These are phyloP conservation scores for Byasa hedistus DNA, from an alignment of 2,888 invertebrate species.

Conservation along the genomic window DNA sequence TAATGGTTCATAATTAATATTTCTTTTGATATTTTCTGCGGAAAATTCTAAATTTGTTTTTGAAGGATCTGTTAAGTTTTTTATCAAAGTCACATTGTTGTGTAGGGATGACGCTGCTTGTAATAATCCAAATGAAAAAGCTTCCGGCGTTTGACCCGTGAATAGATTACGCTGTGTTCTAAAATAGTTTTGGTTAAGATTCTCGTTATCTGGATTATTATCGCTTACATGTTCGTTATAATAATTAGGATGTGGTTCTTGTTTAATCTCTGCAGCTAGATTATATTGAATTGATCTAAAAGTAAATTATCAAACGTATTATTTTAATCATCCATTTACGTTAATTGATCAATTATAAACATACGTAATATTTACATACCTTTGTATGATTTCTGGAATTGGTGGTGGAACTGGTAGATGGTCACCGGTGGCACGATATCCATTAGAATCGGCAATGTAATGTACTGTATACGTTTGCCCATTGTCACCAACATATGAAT, in stretches of 20 bases:
- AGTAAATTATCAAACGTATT: constrained; percentile 25
- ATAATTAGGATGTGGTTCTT: constrained; percentile 58
- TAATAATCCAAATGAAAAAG: constrained; percentile 66
- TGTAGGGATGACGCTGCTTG: constrained; percentile 52
- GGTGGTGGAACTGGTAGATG: constrained; percentile 89
- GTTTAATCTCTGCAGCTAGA: constrained; percentile 72
- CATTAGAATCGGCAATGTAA: constrained; percentile 87
- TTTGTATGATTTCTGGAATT: constrained; percentile 84
- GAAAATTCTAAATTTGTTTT: constrained; percentile 15
- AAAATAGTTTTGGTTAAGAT: constrained; percentile 44
- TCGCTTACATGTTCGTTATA: constrained; percentile 61
- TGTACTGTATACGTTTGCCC: constrained; percentile 81
- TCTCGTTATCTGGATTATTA: constrained; percentile 48
- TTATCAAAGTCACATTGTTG: constrained; percentile 56
- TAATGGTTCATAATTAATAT: constrained; percentile 57
- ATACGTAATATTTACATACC: constrained; percentile 47
- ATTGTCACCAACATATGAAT: constrained; percentile 82
- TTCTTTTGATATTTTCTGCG: constrained; percentile 36
- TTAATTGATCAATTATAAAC: not conserved
- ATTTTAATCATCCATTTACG: not conserved
- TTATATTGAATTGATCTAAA: constrained; percentile 72
- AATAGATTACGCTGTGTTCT: constrained; percentile 58
- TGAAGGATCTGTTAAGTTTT: constrained; percentile 36
- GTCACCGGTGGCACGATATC: constrained; percentile 87
- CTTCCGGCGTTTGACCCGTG: constrained; percentile 71